Conservation (phyloP, 2,113 vertebrate species). For the Heliornis fulica region DNA sequence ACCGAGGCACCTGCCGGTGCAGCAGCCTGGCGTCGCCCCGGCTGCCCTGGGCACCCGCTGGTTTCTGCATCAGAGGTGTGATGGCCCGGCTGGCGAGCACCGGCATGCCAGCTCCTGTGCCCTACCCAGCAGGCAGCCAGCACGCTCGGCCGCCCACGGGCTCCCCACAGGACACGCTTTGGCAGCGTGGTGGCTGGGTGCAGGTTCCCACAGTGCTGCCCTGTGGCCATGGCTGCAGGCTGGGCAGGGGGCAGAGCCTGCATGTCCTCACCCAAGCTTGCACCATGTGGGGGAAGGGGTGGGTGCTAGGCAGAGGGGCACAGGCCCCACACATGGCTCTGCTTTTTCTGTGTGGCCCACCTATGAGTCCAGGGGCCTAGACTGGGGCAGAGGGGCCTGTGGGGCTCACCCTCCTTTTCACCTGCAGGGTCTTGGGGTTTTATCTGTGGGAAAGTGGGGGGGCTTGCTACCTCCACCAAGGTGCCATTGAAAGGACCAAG, state of each 20-base stretch:
- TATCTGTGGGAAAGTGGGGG: neutral
- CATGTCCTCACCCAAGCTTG: neutral
- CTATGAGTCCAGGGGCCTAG: fast-evolving
- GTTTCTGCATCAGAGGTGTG: neutral
- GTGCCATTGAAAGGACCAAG: fast-evolving
- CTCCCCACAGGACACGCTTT: fast-evolving
- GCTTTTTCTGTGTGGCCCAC: neutral
- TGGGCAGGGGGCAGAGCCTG: neutral
- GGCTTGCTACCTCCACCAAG: neutral
- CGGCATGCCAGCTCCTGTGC: neutral
- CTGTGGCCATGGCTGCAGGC: neutral
- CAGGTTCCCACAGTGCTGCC: neutral
- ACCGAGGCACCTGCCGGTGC: fast-evolving
- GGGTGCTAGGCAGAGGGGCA: neutral
- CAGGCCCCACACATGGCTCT: neutral
- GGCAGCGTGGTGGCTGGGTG: neutral
- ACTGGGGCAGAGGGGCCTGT: neutral
- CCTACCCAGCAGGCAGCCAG: neutral
- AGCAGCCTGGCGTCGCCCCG: neutral
- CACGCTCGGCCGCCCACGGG: neutral
- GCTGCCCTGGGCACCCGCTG: neutral
- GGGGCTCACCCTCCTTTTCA: neutral
- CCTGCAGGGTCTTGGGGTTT: neutral
- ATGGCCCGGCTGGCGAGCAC: neutral
- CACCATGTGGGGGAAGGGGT: neutral